Base-by-base conservation (phyloP, 2,888 invertebrate genomes). In the Argyra leucocephala region DNA sequence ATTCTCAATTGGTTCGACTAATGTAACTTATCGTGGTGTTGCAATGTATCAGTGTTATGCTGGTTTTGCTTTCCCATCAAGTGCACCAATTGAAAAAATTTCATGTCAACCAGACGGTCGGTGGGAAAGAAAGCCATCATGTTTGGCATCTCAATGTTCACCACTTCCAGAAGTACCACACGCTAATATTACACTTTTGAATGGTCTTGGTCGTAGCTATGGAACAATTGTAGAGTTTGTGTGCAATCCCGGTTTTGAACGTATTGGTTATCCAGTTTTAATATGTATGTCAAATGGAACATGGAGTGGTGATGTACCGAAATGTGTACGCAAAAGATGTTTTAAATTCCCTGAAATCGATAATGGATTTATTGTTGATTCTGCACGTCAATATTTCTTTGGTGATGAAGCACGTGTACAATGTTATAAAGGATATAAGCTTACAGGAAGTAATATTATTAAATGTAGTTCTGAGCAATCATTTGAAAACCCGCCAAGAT, bases 1-100 rank as follows among this genome's bases (percentile, higher is more conserved):
- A 62, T 96, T 96, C 80, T 96, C 96, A 3, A 94, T 94, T 76
- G 93, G 93, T 62, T 94, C 96, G 0, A 90, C 94, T 4, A 96
- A 96, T 78, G 96, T 97, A 9, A 96, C 96, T 1, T 97, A 93
- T 76, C 86, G 88, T 68, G 96, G 96, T 48, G 84, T 93, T 70
- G 96, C 96, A 65, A 94, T 93, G 77, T 97, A 96, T 77, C 95
- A 96, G 76, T 97, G 96, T 76, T 96, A 97, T 77, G 95, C 96
- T 64, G 96, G 95, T 60, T 96, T 96, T 76, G 93, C 93, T 63
- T 96, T 97, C 75, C 88, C 93, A 6, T 91, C 93, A 63, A 90
- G 90, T 64, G 84, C 88, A 72, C 91, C 92, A 0, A 90, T 91
- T 66, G 95, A 95, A 80, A 88, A 87, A 75, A 93, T 95, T 71